These are phyloP conservation scores for Netelia inedita DNA, from an alignment of 2,888 invertebrate genomes.

Conservation along the genomic window DNA sequence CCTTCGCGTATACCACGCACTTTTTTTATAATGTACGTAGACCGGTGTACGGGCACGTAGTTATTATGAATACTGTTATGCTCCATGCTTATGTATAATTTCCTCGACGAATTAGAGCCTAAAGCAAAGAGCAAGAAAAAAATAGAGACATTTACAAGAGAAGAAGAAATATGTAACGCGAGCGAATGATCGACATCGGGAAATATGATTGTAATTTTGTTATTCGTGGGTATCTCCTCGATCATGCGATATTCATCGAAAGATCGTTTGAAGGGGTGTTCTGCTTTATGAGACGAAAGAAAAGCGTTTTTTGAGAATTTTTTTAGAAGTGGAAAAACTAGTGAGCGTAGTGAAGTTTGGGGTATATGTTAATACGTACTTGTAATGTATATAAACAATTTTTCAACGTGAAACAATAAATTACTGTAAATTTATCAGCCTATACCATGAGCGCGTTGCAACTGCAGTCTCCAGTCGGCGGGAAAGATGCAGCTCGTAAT, in stretches of 20 bases:
- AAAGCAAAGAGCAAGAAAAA: slow-evolving; percentile 6
- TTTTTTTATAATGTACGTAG: slow-evolving; percentile 41
- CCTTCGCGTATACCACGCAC: slow-evolving; percentile 48
- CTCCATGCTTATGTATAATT: slow-evolving; percentile 17
- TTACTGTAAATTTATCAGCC: background rate
- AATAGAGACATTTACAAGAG: background rate
- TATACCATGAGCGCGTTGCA: slow-evolving; percentile 1
- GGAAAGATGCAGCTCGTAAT: slow-evolving; percentile 25
- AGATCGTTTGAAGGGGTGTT: background rate
- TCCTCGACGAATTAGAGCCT: slow-evolving; percentile 19
- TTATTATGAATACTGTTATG: slow-evolving; percentile 42
- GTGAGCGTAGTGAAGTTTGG: background rate
- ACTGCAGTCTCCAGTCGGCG: slow-evolving; percentile 33
- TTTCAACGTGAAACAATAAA: background rate
- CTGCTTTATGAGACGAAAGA: background rate
- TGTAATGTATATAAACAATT: background rate
- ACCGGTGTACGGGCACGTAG: slow-evolving; percentile 40
- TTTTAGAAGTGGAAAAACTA: background rate
- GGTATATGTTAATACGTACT: background rate
- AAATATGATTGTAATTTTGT: slow-evolving; percentile 28
- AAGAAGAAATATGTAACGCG: slow-evolving; percentile 3
- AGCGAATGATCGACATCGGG: background rate
- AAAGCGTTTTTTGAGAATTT: background rate
- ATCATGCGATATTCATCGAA: slow-evolving; percentile 33
- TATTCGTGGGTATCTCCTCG: slow-evolving; percentile 2